Evolutionary conservation across 2,797 vertebrate genomes (phyloP).

Genomic region (Percopsis omiscomaycus): DNA sequence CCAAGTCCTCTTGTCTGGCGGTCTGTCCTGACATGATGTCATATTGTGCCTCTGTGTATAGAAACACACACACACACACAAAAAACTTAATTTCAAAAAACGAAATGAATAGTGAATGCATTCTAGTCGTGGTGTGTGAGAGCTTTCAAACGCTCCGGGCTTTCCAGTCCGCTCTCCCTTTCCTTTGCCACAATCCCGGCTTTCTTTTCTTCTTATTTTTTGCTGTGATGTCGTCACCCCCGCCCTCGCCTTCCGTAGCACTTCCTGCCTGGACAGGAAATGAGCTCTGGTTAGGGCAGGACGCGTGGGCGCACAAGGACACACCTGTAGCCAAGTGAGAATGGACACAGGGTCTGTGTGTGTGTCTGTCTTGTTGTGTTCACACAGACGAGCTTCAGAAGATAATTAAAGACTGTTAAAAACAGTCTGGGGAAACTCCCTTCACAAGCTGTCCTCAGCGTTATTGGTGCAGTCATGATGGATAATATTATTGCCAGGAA

Average conservation of each 20-base stretch:
- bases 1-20: no score
- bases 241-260: slow-evolving; percentile 47
- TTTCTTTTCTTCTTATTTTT: slow-evolving; percentile 65
- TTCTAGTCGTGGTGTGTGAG: neutral
- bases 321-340: slow-evolving; percentile 65
- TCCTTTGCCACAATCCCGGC: slow-evolving; percentile 53
- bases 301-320: slow-evolving; percentile 63
- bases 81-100: neutral
- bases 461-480: no score
- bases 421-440: no score
- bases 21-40: no score
- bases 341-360: slow-evolving; percentile 39
- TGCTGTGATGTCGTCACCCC: slow-evolving; percentile 54
- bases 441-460: no score
- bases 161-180: slow-evolving; percentile 27
- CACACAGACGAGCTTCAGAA: neutral
- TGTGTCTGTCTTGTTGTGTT: slow-evolving; percentile 26
- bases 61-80: neutral
- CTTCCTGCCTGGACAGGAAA: slow-evolving; percentile 70
- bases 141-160: neutral
- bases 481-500: no score
- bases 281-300: slow-evolving; percentile 39
- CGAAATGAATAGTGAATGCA: neutral
- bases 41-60: neutral
- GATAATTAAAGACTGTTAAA: no score